phyloP scores from a whole-genome alignment of 2,888 invertebrate species.

The Timema podura region DNA sequence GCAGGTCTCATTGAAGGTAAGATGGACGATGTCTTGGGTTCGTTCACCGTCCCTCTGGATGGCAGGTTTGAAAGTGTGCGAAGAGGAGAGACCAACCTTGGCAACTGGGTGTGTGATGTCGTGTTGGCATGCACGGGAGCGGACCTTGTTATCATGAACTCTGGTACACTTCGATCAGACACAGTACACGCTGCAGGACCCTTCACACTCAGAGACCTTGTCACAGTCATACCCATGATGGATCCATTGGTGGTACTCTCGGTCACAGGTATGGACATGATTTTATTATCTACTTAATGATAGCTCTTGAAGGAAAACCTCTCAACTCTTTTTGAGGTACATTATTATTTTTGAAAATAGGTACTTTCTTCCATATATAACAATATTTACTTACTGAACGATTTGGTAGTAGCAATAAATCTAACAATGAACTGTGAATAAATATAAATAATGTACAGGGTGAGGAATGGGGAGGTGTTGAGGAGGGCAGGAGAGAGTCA shows the following conservation, averaged over 20 bases:
- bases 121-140: constrained; percentile 80
- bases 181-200: constrained; percentile 74
- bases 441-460: no score
- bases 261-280: constrained; percentile 54
- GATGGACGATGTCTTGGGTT: constrained; percentile 78
- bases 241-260: constrained; percentile 77
- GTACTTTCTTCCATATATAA: no score
- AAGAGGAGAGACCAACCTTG: constrained; percentile 83
- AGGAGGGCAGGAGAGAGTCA: no score
- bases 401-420: no score
- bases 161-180: constrained; percentile 80
- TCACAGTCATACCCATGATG: constrained; percentile 79
- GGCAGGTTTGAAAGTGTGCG: constrained; percentile 77
- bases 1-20: constrained; percentile 74
- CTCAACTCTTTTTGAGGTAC: no score
- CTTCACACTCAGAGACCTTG: constrained; percentile 79
- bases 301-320: no score
- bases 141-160: constrained; percentile 80
- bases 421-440: no score
- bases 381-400: no score
- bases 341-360: no score
- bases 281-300: not conserved
- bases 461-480: no score
- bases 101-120: constrained; percentile 71
- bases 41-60: constrained; percentile 81